These are phyloP conservation scores for Pteronotus mesoamericanus DNA, from an alignment of 2,797 vertebrate species.

Conservation along the genomic window DNA sequence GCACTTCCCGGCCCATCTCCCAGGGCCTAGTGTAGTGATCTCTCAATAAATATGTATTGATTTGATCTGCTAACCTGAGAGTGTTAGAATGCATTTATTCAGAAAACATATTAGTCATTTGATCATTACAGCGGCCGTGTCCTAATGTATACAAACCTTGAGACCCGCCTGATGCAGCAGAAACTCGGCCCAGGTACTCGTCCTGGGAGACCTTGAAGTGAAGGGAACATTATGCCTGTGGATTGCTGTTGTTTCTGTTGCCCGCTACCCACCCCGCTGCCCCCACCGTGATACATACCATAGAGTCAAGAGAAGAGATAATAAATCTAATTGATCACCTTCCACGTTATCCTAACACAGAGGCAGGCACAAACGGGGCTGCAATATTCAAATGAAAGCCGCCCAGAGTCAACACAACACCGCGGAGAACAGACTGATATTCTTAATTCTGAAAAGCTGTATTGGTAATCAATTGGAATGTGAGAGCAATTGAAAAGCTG, in stretches of 20 bases:
- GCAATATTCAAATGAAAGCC: conserved; percentile 92
- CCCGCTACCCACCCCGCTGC: background rate
- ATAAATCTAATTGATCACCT: conserved; percentile 91
- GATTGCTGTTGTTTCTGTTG: conserved; percentile 53
- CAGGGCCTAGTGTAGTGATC: background rate
- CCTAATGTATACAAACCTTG: conserved; percentile 21
- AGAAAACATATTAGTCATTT: conserved; percentile 36
- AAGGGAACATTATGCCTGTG: conserved; percentile 63
- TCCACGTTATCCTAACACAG: conserved; percentile 88
- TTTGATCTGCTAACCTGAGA: conserved; percentile 62
- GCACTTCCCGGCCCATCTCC: background rate
- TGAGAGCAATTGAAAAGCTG: conserved; percentile 95
- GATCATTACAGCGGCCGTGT: conserved; percentile 9
- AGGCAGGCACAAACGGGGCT: conserved; percentile 80
- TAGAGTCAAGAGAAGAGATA: conserved; percentile 79
- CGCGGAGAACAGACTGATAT: conserved; percentile 85
- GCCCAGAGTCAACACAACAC: conserved; percentile 80
- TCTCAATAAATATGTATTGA: conserved; percentile 69
- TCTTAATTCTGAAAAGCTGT: conserved; percentile 90
- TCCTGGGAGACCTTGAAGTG: conserved; percentile 80
- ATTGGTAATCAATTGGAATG: conserved; percentile 99
- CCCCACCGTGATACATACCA: conserved; percentile 67
- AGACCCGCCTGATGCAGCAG: conserved; percentile 9
- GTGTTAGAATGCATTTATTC: conserved; percentile 64
- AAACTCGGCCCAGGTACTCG: conserved; percentile 45